Evolutionary conservation across 1,140 invertebrate genomes (phyloP).

Genomic region (Drosophila suzukii): DNA sequence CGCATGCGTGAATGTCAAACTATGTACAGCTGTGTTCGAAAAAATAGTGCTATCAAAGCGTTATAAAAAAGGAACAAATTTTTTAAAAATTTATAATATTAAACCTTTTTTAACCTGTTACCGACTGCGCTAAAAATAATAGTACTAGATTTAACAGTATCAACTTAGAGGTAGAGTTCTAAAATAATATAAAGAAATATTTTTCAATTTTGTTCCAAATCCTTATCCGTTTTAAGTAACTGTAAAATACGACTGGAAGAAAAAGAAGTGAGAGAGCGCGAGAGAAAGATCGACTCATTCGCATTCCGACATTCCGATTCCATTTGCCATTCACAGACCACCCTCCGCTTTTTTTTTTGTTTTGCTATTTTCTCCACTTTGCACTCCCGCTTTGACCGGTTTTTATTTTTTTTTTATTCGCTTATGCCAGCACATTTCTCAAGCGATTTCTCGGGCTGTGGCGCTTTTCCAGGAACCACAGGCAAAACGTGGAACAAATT

Average conservation of each 20-base stretch:
- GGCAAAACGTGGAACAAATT: constrained; percentile 24
- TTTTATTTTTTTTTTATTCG: constrained; percentile 4
- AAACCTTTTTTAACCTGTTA: too few species aligned
- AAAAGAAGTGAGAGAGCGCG: background rate
- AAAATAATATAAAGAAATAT: too few species aligned
- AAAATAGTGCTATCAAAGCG: background rate
- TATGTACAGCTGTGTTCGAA: constrained; percentile 4
- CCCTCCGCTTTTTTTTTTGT: background rate
- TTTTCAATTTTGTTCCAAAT: too few species aligned
- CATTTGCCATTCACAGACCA: constrained; percentile 5
- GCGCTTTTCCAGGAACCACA: constrained; percentile 33
- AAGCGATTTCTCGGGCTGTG: constrained; percentile 15
- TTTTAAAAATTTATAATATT: too few species aligned
- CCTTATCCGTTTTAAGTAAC: background rate
- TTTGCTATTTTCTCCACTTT: constrained; percentile 6
- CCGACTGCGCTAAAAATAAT: too few species aligned
- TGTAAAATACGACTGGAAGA: constrained; percentile 2
- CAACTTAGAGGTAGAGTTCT: too few species aligned
- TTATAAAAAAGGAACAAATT: too few species aligned
- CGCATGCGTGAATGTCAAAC: constrained; percentile 10
- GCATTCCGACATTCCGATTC: constrained; percentile 26
- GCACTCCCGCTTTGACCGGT: constrained; percentile 9
- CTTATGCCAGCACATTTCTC: constrained; percentile 24
- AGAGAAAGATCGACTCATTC: constrained; percentile 11
- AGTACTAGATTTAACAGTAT: too few species aligned